Evolutionary conservation across 2,797 vertebrate species (phyloP).

Genomic region (Poecilia velifera): DNA sequence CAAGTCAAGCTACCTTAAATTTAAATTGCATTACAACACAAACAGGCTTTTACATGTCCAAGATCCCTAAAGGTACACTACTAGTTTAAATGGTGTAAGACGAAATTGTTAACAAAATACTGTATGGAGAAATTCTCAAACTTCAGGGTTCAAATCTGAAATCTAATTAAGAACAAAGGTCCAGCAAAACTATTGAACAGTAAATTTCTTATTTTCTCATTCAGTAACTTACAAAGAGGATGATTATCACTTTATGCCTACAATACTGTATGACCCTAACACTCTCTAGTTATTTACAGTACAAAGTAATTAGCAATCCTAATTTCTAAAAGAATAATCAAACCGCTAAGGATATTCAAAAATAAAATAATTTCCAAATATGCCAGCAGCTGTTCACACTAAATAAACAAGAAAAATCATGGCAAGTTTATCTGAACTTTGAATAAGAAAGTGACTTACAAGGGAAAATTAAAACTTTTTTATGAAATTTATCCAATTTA

Average conservation of each 20-base stretch:
- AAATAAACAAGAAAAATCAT: background rate
- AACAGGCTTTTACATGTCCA: background rate
- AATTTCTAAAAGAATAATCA: background rate
- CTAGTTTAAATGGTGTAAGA: background rate
- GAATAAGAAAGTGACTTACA: background rate
- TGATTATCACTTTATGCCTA: background rate
- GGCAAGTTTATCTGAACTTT: background rate
- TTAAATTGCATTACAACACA: constrained; percentile 11
- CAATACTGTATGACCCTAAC: background rate
- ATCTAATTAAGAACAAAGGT: background rate
- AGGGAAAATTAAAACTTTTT: background rate
- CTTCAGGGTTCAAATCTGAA: background rate
- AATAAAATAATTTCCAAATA: background rate
- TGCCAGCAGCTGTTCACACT: background rate
- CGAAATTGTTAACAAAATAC: background rate
- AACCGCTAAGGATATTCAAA: background rate
- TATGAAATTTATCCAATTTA: background rate
- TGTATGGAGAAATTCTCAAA: background rate
- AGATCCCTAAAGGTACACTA: background rate
- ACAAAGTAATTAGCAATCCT: background rate
- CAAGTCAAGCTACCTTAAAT: constrained; percentile 24
- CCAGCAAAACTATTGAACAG: background rate
- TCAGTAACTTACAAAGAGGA: background rate
- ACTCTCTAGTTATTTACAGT: background rate
- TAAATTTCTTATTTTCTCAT: background rate